Evolutionary conservation across 2,888 invertebrate genomes (phyloP), one percentile per base, ranked within the genome.

Genomic region (Stomorhina lunata): DNA sequence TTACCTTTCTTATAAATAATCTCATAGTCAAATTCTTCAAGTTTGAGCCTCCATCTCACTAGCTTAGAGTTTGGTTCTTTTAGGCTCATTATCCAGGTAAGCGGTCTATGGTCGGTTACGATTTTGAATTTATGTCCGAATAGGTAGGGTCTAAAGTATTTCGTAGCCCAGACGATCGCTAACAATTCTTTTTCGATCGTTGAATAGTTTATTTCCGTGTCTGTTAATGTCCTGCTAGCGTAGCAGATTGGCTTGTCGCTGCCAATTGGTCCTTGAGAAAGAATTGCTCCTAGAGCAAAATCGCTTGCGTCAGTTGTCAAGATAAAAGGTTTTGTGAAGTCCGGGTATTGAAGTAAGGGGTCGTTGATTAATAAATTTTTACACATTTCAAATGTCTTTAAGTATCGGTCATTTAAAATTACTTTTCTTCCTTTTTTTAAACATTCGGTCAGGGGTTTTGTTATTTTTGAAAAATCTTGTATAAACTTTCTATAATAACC

Each of bases 241-340:
- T 84, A 87, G 22, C 86, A 86, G 2, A 88, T 78, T 0, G 87
- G 87, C 40, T 83, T 48, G 78, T 86, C 84, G 20, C 59, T 65
- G 71, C 87, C 86, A 65, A 87, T 66, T 72, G 85, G 79, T 17
- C 81, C 86, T 80, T 89, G 89, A 1, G 85, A 85, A 9, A 89
- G 57, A 2, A 89, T 85, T 1, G 84, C 86, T 0, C 87, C 88
- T 2, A 88, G 5, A 0, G 88, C 87, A 4, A 59, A 72, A 12
- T 86, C 80, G 6, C 85, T 84, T 0, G 89, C 89, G 72, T 89
- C 89, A 0, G 88, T 88, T 3, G 87, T 88, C 5, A 89, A 20
- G 10, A 84, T 72, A 53, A 89, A 90, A 4, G 84, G 81, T 82
- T 88, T 84, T 0, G 78, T 71, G 50, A 90, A 91, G 68, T 90